These are phyloP conservation scores for Papilio gigon DNA, from an alignment of 2,888 invertebrate genomes.

Conservation along the genomic window DNA sequence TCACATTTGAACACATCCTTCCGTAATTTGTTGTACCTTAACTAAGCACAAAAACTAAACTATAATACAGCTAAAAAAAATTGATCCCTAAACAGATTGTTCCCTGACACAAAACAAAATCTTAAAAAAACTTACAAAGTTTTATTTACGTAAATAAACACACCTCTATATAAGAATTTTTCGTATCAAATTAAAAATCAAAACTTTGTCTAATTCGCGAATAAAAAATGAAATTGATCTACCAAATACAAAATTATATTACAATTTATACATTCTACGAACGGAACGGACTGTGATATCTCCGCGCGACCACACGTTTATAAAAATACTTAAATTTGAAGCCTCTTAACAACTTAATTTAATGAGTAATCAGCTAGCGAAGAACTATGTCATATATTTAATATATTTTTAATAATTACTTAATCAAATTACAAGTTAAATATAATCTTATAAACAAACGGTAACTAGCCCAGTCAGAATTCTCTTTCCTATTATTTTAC, in stretches of 20 bases:
- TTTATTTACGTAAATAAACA: neutral
- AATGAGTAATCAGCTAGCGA: conserved; percentile 48
- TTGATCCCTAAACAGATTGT: conserved; percentile 53
- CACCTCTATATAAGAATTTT: neutral
- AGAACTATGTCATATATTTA: conserved; percentile 48
- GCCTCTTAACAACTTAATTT: conserved; percentile 44
- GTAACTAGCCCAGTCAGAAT: conserved; percentile 44
- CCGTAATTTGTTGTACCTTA: conserved; percentile 64
- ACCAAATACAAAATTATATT: neutral
- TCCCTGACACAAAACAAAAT: conserved; percentile 21
- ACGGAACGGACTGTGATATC: conserved; percentile 14
- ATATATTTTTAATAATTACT: conserved; percentile 42
- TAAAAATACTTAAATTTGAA: conserved; percentile 34
- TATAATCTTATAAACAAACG: conserved; percentile 40
- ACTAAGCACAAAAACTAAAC: conserved; percentile 51
- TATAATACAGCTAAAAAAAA: conserved; percentile 44
- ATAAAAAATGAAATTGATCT: neutral
- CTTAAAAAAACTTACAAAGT: neutral
- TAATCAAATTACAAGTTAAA: conserved; percentile 34
- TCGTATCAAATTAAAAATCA: neutral
- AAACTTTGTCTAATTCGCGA: neutral
- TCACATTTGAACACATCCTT: conserved; percentile 82
- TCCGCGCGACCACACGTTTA: neutral
- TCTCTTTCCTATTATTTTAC: neutral
- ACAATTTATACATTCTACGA: neutral